These are phyloP conservation scores for Sander vitreus DNA, from an alignment of 2,113 vertebrate species.

Conservation along the genomic window DNA sequence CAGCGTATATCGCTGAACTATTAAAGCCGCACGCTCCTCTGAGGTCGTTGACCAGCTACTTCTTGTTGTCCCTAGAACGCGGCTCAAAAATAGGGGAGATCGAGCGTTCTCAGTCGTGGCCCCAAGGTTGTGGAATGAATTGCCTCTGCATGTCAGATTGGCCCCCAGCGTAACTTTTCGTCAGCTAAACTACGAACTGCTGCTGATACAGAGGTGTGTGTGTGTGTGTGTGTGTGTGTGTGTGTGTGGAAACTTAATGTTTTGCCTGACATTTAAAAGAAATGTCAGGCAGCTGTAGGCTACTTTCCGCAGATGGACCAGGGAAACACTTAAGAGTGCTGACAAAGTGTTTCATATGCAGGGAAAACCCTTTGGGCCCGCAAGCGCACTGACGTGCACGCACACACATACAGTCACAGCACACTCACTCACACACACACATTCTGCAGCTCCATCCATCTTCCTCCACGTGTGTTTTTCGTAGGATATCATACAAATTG, in stretches of 20 bases:
- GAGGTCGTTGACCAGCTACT: too few species aligned
- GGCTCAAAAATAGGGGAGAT: too few species aligned
- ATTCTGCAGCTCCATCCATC: slow-evolving; percentile 39
- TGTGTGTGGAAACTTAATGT: slow-evolving; percentile 27
- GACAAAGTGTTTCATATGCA: slow-evolving; percentile 42
- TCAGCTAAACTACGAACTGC: too few species aligned
- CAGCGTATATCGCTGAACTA: too few species aligned
- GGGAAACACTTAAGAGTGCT: slow-evolving; percentile 7
- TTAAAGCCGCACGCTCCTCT: too few species aligned
- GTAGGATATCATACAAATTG: too few species aligned
- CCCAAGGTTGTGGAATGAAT: too few species aligned
- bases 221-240: slow-evolving; percentile 5
- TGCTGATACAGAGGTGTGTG: too few species aligned
- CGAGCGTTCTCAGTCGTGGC: too few species aligned
- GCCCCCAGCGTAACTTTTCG: too few species aligned
- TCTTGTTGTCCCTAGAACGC: too few species aligned
- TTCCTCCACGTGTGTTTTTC: not conserved
- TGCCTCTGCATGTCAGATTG: too few species aligned
- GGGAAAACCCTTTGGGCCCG: slow-evolving; percentile 24
- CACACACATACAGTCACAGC: not conserved
- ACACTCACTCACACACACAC: not conserved
- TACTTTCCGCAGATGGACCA: slow-evolving; percentile 18
- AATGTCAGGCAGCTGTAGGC: not conserved
- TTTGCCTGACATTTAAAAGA: slow-evolving; percentile 40
- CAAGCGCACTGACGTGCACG: not conserved